phyloP scores from a whole-genome alignment of 2,113 vertebrate genomes.

The Pteronura brasiliensis region DNA sequence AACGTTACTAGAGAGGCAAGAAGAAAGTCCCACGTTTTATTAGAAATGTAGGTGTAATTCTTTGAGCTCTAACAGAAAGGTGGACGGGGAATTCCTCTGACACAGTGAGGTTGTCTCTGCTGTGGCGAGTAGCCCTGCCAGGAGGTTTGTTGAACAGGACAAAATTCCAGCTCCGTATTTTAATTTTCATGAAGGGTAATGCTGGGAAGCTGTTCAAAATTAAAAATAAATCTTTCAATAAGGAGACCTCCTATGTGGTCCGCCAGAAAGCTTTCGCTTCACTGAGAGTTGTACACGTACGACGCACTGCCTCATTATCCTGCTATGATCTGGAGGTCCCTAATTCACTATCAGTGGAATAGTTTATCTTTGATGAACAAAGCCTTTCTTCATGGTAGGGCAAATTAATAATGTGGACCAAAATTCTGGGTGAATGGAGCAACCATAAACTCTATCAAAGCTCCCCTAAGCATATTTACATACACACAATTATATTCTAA shows the following conservation, averaged over 20 bases:
- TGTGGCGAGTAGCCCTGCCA: background rate
- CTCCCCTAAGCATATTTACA: slow-evolving; percentile 66
- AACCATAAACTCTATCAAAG: slow-evolving; percentile 26
- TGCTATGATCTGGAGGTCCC: background rate
- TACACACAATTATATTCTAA: slow-evolving; percentile 62
- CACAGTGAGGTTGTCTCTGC: background rate
- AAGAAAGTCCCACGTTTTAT: background rate
- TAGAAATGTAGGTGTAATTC: slow-evolving; percentile 27
- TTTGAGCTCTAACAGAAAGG: background rate
- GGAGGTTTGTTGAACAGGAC: slow-evolving; percentile 64
- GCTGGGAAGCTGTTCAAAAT: slow-evolving; percentile 78
- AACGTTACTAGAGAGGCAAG: background rate
- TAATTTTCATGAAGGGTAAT: slow-evolving; percentile 65
- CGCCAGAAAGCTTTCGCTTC: slow-evolving; percentile 53
- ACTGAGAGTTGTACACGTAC: background rate
- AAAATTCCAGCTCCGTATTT: slow-evolving; percentile 62
- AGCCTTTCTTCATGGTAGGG: slow-evolving; percentile 33
- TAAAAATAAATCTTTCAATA: slow-evolving; percentile 82
- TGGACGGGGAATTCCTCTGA: slow-evolving; percentile 17
- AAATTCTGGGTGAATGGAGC: slow-evolving; percentile 49
- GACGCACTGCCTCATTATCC: slow-evolving; percentile 1
- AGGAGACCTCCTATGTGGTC: slow-evolving; percentile 72
- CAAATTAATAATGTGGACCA: slow-evolving; percentile 58
- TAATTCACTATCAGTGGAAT: slow-evolving; percentile 45
- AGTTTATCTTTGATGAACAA: slow-evolving; percentile 68